Conservation (phyloP, 2,797 vertebrate species). For the Pseudomugil tenellus region DNA sequence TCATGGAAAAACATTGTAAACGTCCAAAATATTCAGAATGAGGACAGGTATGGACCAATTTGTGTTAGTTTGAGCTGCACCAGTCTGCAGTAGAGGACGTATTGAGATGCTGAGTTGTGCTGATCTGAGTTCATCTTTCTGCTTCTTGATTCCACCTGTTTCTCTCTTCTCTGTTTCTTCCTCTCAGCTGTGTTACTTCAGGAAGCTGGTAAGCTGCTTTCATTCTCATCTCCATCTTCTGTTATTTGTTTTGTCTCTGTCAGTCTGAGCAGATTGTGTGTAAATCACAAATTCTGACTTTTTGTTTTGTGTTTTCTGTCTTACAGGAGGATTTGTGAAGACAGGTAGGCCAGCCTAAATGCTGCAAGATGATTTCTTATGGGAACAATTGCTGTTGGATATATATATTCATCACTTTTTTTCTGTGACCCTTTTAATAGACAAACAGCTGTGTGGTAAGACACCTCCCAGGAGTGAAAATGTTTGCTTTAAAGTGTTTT, state of each 20-base stretch:
- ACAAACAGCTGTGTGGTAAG: slow-evolving; percentile 77
- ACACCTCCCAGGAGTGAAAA: slow-evolving; percentile 12
- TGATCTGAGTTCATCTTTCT: neutral
- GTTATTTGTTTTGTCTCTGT: neutral
- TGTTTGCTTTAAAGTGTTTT: slow-evolving; percentile 32
- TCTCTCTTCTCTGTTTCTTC: slow-evolving; percentile 31
- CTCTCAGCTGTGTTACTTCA: slow-evolving; percentile 81
- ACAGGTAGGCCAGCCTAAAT: slow-evolving; percentile 69
- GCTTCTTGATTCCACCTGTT: neutral
- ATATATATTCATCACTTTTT: slow-evolving; percentile 1
- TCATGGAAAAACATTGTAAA: no score
- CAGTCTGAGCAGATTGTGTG: neutral
- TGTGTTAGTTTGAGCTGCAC: no score
- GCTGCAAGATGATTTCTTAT: neutral
- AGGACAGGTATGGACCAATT: neutral
- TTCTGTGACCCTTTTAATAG: slow-evolving; percentile 56
- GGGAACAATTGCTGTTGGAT: neutral
- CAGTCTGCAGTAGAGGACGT: neutral
- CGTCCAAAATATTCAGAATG: neutral
- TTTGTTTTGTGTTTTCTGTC: neutral
- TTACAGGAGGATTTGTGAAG: slow-evolving; percentile 80
- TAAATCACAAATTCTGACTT: neutral
- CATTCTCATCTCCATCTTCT: neutral
- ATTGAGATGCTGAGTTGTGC: neutral
- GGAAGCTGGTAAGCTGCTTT: slow-evolving; percentile 78